A percentile compares a stretch with the other conserved stretches of the same genome.
phyloP scores from a whole-genome alignment of 2,888 invertebrate species.

The Suillia variegata region DNA sequence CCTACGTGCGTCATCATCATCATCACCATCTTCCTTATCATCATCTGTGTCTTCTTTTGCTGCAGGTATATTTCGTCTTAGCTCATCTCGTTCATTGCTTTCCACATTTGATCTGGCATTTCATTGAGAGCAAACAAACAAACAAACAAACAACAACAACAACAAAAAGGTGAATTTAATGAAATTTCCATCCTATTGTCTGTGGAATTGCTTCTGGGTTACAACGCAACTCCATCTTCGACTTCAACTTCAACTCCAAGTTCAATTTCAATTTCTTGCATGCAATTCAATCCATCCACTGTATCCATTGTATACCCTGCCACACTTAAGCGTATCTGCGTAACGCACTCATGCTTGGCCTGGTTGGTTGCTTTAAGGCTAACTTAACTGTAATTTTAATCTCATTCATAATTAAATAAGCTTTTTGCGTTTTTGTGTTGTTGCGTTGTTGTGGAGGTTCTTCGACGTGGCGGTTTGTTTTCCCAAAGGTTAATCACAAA shows the following conservation, averaged over 20 bases:
- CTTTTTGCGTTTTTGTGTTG: conserved; percentile 25
- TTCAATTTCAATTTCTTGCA: background rate
- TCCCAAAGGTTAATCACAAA: background rate
- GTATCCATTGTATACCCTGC: background rate
- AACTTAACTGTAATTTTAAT: conserved; percentile 39
- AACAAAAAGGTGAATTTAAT: background rate
- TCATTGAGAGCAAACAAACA: no score
- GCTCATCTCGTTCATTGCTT: background rate
- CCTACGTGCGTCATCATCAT: background rate
- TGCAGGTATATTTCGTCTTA: background rate
- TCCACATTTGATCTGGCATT: background rate
- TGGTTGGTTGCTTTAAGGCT: background rate
- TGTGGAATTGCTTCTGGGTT: background rate
- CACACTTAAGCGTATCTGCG: background rate
- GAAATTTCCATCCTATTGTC: background rate
- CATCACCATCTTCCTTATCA: background rate
- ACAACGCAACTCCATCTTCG: background rate
- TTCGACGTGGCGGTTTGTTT: background rate
- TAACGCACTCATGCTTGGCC: background rate
- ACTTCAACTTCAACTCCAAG: background rate
- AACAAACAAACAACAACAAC: no score
- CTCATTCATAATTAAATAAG: conserved; percentile 48
- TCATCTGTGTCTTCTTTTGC: background rate
- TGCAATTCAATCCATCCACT: background rate
- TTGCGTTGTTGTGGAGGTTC: background rate